These are phyloP conservation scores for Thymelicus acteon DNA, from an alignment of 2,888 invertebrate genomes.

Conservation along the genomic window DNA sequence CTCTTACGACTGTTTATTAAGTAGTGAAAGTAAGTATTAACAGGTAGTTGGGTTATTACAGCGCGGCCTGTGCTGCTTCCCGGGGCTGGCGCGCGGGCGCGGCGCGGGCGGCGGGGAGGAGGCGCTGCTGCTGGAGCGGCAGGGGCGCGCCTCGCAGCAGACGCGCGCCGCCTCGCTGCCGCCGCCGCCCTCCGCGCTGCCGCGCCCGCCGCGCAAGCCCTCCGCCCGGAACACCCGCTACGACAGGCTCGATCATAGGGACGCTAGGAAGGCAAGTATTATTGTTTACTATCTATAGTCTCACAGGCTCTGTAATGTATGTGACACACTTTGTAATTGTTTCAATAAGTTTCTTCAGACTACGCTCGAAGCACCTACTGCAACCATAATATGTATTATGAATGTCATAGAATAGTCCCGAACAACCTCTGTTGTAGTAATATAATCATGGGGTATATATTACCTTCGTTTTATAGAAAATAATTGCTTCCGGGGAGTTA, in stretches of 20 bases:
- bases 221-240: slow-evolving; percentile 86
- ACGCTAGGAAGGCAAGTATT: slow-evolving; percentile 66
- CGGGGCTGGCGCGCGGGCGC: slow-evolving; percentile 69
- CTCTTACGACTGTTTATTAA: too few species aligned
- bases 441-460: too few species aligned
- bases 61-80: slow-evolving; percentile 94
- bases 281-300: background rate
- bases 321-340: too few species aligned
- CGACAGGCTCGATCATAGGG: slow-evolving; percentile 85
- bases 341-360: too few species aligned
- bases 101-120: slow-evolving; percentile 85
- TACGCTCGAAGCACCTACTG: too few species aligned
- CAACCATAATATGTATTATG: too few species aligned
- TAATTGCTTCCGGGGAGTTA: background rate
- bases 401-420: too few species aligned
- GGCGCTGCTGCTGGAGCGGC: slow-evolving; percentile 90
- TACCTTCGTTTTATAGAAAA: too few species aligned
- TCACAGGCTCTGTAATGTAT: too few species aligned
- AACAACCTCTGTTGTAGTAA: too few species aligned
- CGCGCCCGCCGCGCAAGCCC: slow-evolving; percentile 87
- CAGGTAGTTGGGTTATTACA: slow-evolving; percentile 57
- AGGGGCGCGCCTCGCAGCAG: slow-evolving; percentile 90
- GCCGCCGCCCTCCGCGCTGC: slow-evolving; percentile 89
- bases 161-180: slow-evolving; percentile 88
- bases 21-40: too few species aligned